Conservation (phyloP, 2,113 vertebrate genomes). For the Heteronetta atricapilla region DNA sequence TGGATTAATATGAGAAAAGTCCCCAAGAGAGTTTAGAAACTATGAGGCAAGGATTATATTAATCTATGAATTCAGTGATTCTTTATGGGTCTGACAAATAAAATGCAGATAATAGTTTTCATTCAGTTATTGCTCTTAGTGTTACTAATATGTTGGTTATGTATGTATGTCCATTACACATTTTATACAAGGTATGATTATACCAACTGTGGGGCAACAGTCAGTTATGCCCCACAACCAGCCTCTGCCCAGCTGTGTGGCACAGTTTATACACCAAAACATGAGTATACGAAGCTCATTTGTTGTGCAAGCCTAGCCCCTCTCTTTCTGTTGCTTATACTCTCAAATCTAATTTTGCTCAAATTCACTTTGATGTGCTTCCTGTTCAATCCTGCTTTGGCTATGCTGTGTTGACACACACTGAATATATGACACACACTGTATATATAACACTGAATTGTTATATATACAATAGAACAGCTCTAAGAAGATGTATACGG, state of each 20-base stretch:
- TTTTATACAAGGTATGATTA: not conserved
- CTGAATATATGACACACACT: too few relatives aligned
- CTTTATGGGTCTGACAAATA: not conserved
- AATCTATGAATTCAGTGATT: not conserved
- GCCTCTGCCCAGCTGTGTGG: not conserved
- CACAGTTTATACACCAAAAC: not conserved
- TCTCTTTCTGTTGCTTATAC: not conserved
- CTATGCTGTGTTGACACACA: rapidly evolving
- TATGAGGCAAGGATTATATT: slow-evolving; percentile 6
- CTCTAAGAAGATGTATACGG: not conserved
- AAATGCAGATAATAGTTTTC: not conserved
- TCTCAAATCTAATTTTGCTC: not conserved
- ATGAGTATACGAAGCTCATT: not conserved
- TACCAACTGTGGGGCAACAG: not conserved
- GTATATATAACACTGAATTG: not conserved
- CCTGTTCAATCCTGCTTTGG: not conserved
- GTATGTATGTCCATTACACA: not conserved
- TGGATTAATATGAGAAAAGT: slow-evolving; percentile 22
- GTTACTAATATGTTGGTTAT: not conserved
- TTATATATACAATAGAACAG: not conserved
- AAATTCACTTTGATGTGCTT: not conserved
- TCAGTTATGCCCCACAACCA: not conserved
- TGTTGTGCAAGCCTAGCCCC: not conserved
- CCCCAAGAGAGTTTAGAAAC: not conserved
- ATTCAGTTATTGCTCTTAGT: not conserved